Conservation (phyloP, 1,140 invertebrate genomes). For the Drosophila repletoides region DNA sequence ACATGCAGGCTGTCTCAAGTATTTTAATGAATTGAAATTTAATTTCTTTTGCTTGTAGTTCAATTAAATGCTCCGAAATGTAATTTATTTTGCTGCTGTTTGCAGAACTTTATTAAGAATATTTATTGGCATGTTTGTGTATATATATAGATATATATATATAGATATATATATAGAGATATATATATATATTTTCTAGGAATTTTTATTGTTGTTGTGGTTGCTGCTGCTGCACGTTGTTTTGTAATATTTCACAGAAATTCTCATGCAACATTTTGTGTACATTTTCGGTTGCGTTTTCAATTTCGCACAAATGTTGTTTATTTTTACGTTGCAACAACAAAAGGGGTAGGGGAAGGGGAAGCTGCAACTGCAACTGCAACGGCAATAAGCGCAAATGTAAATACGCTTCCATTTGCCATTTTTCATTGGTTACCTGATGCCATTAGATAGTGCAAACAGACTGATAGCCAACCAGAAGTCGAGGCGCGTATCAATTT, state of each 20-base stretch:
- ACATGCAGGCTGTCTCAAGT: too few species aligned
- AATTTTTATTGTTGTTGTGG: neutral
- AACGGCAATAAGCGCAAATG: constrained; percentile 49
- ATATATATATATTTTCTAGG: neutral
- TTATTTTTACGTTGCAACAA: constrained; percentile 31
- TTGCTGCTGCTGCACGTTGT: constrained; percentile 19
- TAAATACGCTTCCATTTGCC: constrained; percentile 47
- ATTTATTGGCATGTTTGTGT: neutral
- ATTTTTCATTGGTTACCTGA: constrained; percentile 59
- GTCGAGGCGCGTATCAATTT: constrained; percentile 47
- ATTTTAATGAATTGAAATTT: too few species aligned
- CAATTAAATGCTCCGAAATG: too few species aligned
- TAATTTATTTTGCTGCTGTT: too few species aligned
- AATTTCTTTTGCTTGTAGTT: too few species aligned
- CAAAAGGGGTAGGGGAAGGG: neutral
- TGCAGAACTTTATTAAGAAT: too few species aligned
- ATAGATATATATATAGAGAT: neutral
- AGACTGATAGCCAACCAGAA: constrained; percentile 40
- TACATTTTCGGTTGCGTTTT: constrained; percentile 42
- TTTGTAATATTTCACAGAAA: constrained; percentile 31
- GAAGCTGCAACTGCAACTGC: neutral
- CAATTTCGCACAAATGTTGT: constrained; percentile 47
- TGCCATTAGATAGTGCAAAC: constrained; percentile 63
- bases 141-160: neutral
- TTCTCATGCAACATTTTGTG: constrained; percentile 43